Evolutionary conservation across 2,888 invertebrate genomes (phyloP), one percentile per base, ranked within the genome.

Genomic region (Ectemnius continuus): DNA sequence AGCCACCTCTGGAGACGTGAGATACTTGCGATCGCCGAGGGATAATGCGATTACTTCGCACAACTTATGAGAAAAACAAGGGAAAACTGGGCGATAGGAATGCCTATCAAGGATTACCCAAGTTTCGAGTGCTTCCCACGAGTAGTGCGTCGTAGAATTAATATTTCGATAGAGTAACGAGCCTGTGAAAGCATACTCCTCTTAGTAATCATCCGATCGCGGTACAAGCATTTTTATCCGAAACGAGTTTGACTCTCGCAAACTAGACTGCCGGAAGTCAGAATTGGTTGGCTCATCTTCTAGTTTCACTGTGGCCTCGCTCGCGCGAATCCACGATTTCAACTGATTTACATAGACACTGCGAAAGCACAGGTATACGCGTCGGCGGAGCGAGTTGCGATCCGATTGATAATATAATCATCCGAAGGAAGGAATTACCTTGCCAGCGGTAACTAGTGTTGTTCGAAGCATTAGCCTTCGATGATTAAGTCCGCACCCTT

Each of bases 391-490:
- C n/a, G 8, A 56, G 23, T 28, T 61, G 57, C 70, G 66, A 73
- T 73, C 67, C 59, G 52, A 67, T 70, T 75, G 69, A 73, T 70
- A 70, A 70, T 23, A 73, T 71, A 74, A 76, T 61, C 48, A 61
- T 23, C 46, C 28, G 4, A 36, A 8, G n/a, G 67, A n/a, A 6
- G 36, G 36, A 8, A 36, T 36, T 36, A 36, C 36, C 11, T 36
- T 36, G 36, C 36, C 4, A 11, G 36, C 36, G 1, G 36, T 11
- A 59, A 61, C 64, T 45, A 47, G 28, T 70, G 61, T 56, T 64
- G 57, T 63, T 59, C 23, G 57, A 20, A 26, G 8, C 36, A 61
- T 56, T 45, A 58, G 60, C 60, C 14, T 20, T 56, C 60, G 67
- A 62, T 71, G 73, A 70, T 76, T 76, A 69, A 16, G n/a, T 67